phyloP scores from a whole-genome alignment of 92 coral and sea anemone genomes.

The Palythoa caribaeorum region DNA sequence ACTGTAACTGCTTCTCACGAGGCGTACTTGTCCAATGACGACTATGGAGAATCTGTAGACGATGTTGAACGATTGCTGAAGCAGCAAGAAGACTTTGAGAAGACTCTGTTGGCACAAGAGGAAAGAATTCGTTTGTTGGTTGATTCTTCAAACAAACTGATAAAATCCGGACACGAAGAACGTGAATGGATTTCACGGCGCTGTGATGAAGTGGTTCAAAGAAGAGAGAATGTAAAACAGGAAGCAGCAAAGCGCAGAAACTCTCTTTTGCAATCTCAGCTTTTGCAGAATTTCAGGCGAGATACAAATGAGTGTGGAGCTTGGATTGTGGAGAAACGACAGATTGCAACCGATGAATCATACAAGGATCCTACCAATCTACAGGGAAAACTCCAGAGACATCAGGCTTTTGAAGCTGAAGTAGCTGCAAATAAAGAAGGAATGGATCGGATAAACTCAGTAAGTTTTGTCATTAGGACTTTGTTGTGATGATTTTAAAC shows the following conservation, averaged over 20 bases:
- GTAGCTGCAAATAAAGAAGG: conserved; percentile 93
- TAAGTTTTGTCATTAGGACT: conserved; percentile 34
- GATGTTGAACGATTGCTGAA: conserved; percentile 87
- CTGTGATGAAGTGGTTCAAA: conserved; percentile 76
- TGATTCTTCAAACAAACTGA: conserved; percentile 79
- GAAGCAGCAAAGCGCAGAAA: conserved; percentile 73
- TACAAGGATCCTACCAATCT: conserved; percentile 87
- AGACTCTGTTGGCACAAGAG: conserved; percentile 91
- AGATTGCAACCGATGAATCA: conserved; percentile 90
- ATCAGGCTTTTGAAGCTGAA: conserved; percentile 98
- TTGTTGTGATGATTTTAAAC: neutral
- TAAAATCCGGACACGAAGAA: conserved; percentile 79
- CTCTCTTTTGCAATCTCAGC: conserved; percentile 70
- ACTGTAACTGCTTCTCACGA: conserved; percentile 89
- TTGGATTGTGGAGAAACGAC: conserved; percentile 91
- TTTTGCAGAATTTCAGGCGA: conserved; percentile 85
- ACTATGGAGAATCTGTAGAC: conserved; percentile 91
- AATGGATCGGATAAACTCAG: conserved; percentile 78
- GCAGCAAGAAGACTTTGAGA: conserved; percentile 92
- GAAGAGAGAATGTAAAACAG: conserved; percentile 82
- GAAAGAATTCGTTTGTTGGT: conserved; percentile 75
- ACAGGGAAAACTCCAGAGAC: conserved; percentile 88
- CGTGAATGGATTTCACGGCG: conserved; percentile 84
- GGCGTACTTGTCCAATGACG: conserved; percentile 87
- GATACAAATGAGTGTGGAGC: conserved; percentile 94